Conservation (phyloP, 2,113 vertebrate genomes). For the Andinoacara biseriatus region DNA sequence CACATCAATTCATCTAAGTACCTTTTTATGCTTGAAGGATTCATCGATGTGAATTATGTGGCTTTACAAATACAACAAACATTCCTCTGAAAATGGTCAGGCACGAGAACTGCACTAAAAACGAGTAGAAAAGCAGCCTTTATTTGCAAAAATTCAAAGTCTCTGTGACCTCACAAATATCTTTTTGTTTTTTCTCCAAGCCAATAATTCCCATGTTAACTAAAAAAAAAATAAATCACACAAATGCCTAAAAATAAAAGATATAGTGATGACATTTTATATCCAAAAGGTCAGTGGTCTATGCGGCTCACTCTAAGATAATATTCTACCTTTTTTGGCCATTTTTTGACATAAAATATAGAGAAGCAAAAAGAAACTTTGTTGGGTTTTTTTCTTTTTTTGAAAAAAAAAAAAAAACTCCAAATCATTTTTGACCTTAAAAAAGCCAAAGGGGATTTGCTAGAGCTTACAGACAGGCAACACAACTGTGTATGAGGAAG, state of each 20-base stretch:
- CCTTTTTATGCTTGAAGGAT: too few species aligned
- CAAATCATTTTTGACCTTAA: background rate
- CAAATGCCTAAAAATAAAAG: background rate
- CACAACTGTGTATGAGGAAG: background rate
- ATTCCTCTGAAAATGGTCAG: too few species aligned
- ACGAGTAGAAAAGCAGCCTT: too few species aligned
- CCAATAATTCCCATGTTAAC: background rate
- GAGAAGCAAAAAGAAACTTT: background rate
- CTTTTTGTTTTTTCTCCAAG: background rate
- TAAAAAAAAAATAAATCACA: background rate
- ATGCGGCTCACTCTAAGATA: background rate
- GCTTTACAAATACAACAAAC: too few species aligned
- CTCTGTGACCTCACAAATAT: background rate
- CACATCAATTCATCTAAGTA: background rate
- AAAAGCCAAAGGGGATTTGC: background rate
- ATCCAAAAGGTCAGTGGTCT: background rate
- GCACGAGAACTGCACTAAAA: too few species aligned
- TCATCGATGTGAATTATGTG: too few species aligned
- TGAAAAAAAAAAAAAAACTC: background rate
- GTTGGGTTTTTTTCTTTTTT: background rate
- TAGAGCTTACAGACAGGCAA: background rate
- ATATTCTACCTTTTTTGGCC: background rate
- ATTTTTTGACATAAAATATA: background rate
- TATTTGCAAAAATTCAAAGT: too few species aligned
- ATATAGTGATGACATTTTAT: background rate